Evolutionary conservation across 2,797 vertebrate species (phyloP), one percentile per base, ranked within the genome.

Genomic region (Sebastolobus altivelis): DNA sequence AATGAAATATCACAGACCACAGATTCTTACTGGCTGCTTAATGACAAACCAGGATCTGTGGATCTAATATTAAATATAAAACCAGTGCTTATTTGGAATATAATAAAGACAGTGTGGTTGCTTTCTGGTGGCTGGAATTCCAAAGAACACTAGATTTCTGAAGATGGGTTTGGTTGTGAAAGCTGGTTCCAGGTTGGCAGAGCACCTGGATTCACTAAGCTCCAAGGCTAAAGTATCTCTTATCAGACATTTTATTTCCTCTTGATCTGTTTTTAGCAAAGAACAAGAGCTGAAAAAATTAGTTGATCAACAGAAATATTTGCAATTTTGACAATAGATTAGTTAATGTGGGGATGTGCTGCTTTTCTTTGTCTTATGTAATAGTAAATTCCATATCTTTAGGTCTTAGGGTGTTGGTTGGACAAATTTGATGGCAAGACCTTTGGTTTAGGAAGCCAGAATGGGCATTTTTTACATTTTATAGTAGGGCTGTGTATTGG

Each of bases 1-100:
- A 78, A 86, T 73, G 58, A 71, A 82, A 84, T 6, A 46, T 43
- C 56, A 56, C 2, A 4, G 14, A 18, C 67, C n/a, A 22, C 70
- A 55, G n/a, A 49, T 46, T 75, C 35, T 55, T 20, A 25, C 49
- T 27, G n/a, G 27, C 58, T 33, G 0, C 22, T 33, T 31, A 58
- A 43, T 49, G 18, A 68, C 29, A 37, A 29, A 65, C 14, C 20
- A 33, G 35, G 27, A 4, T 31, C 31, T 63, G 31, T 49, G 52
- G n/a, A 58, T 69, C 40, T 16, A 11, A n/a, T 63, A 13, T 59
- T 59, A 63, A 1, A 79, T 43, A 35, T 22, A 29, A 71, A 62
- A 58, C 14, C 38, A 8, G 40, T 46, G 27, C 14, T 72, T 31
- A 14, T 63, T 16, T 29, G 25, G 27, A 25, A n/a, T 54, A n/a